Evolutionary conservation across 2,888 invertebrate species (phyloP).

Genomic region (Adineta ricciae): DNA sequence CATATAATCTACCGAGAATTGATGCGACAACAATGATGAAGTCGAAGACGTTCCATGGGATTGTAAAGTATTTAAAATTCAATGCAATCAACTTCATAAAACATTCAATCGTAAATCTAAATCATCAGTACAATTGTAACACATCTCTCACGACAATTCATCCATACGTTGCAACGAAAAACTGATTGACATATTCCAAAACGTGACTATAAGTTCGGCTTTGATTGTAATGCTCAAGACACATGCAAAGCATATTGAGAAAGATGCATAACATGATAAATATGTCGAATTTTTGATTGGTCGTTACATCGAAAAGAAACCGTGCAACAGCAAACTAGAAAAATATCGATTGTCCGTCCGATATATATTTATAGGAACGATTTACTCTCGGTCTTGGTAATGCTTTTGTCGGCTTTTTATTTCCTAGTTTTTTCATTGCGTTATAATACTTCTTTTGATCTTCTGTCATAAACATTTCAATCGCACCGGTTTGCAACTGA

Average conservation of each 20-base stretch:
- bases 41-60: slow-evolving; percentile 99
- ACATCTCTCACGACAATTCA: background rate
- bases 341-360: background rate
- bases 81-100: slow-evolving; percentile 92
- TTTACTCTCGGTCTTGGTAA: slow-evolving; percentile 89
- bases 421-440: slow-evolving; percentile 99
- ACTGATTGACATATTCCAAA: slow-evolving; percentile 82
- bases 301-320: slow-evolving; percentile 89
- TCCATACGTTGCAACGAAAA: slow-evolving; percentile 75
- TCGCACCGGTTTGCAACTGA: slow-evolving; percentile 66
- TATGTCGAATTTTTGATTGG: slow-evolving; percentile 97
- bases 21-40: slow-evolving; percentile 77
- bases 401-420: slow-evolving; percentile 92
- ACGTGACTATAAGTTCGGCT: slow-evolving; percentile 55
- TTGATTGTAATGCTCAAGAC: slow-evolving; percentile 88
- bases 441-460: slow-evolving; percentile 99
- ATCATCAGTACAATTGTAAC: background rate
- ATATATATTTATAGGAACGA: background rate
- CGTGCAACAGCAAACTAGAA: slow-evolving; percentile 18
- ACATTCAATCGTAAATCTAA: slow-evolving; percentile 82
- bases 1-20: slow-evolving; percentile 71
- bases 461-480: slow-evolving; percentile 99
- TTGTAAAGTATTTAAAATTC: slow-evolving; percentile 94
- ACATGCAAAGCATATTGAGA: slow-evolving; percentile 96
- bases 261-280: slow-evolving; percentile 97